phyloP scores from a whole-genome alignment of 2,113 vertebrate species.

The Phaethornis superciliosus region DNA sequence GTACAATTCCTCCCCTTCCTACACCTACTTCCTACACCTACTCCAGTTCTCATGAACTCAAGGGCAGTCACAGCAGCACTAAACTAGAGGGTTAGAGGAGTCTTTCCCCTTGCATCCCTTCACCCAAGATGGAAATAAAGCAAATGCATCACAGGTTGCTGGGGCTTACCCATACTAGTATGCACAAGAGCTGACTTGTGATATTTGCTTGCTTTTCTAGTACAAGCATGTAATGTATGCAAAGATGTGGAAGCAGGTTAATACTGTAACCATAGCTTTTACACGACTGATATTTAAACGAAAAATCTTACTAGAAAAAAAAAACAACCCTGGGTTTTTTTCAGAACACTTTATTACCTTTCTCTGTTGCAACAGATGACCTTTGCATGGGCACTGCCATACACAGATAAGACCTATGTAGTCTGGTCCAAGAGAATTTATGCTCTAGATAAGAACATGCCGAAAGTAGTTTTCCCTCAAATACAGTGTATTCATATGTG shows the following conservation, averaged over 20 bases:
- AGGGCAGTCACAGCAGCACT: not conserved
- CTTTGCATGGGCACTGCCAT: not conserved
- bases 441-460: not conserved
- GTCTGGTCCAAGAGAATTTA: not conserved
- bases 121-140: not conserved
- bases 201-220: not conserved
- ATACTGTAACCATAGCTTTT: not conserved
- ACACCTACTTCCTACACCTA: not conserved
- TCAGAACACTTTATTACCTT: not conserved
- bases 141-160: not conserved
- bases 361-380: not conserved
- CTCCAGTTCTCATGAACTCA: not conserved
- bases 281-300: not conserved
- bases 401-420: not conserved
- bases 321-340: not conserved
- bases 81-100: not conserved
- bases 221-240: not conserved
- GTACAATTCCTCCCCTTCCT: not conserved
- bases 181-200: not conserved
- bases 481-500: not conserved
- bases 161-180: not conserved
- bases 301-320: not conserved
- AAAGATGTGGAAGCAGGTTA: not conserved
- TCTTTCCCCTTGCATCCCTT: not conserved
- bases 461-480: not conserved